Evolutionary conservation across 2,888 invertebrate species (phyloP), one percentile per base, ranked within the genome.

Genomic region (Itoplectis maculator): DNA sequence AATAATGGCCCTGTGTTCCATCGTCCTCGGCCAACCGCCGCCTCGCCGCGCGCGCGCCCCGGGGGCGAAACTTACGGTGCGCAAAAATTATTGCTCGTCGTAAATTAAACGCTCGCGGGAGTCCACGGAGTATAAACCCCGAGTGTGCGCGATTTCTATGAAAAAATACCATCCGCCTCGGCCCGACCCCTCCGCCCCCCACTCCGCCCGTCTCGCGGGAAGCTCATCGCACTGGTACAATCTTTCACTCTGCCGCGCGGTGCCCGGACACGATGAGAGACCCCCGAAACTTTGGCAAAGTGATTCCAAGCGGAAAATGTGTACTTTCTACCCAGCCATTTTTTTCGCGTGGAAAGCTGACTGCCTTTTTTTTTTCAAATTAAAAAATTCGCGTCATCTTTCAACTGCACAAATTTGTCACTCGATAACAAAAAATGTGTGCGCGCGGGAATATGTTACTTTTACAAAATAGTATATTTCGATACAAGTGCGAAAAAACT

Each of bases 141-240:
- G 82, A 84, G 84, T 84, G 85, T 84, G 86, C 84, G 83, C 87
- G 86, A 87, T 88, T 87, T 88, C 86, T 84, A 89, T 88, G 88
- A 88, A 86, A 83, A 83, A 83, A 79, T 77, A 73, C 76, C 65
- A 47, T 56, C 15, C 65, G 49, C 40, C 13, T 29, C 5, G 84
- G 84, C 81, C 83, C 78, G 84, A 84, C 86, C 86, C 85, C n/a
- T n/a, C n/a, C n/a, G n/a, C n/a, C n/a, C n/a, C n/a, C n/a, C n/a
- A n/a, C n/a, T n/a, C n/a, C n/a, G n/a, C n/a, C n/a, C n/a, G n/a
- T n/a, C n/a, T 85, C 80, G 79, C 80, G 81, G 81, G 82, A 61
- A 40, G 0, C 18, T 7, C 37, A 1, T n/a, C 61, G 3, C 6
- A 2, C 15, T 9, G 6, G 87, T 85, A 37, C 61, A 84, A 84